Percentiles rank a stretch among this genome's conserved stretches.
Conservation (phyloP, 1,140 invertebrate genomes). For the Ceratosolen fusciceps region DNA sequence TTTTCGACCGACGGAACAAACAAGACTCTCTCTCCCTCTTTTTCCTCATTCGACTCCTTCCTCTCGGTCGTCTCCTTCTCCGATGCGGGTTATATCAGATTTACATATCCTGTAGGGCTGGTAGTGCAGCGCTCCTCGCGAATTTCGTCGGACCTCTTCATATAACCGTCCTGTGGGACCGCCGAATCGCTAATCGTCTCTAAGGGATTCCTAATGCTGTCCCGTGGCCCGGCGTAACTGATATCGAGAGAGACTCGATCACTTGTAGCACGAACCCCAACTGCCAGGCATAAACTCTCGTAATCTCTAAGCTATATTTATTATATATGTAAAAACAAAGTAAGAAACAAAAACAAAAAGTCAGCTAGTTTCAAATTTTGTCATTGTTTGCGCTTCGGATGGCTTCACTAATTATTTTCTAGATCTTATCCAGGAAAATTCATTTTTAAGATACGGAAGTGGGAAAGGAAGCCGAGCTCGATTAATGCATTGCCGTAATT, state of each 20-base stretch:
- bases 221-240: not conserved
- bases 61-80: not conserved
- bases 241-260: too few relatives aligned
- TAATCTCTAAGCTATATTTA: not conserved
- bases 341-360: too few relatives aligned
- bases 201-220: not conserved
- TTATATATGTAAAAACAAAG: not conserved
- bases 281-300: not conserved
- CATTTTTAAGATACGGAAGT: too few relatives aligned
- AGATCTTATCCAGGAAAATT: not conserved
- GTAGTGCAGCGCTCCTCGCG: conserved; percentile 56
- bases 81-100: conserved; percentile 49
- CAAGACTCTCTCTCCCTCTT: conserved; percentile 1
- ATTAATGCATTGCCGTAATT: too few relatives aligned
- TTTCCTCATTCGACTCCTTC: too few relatives aligned
- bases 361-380: too few relatives aligned
- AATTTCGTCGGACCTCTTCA: conserved; percentile 31
- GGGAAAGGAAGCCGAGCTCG: too few relatives aligned
- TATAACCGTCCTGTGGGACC: conserved; percentile 60
- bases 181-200: conserved; percentile 59
- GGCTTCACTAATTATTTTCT: too few relatives aligned
- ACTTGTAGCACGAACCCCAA: too few relatives aligned
- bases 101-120: conserved; percentile 65
- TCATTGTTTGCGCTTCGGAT: not conserved
- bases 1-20: conserved; percentile 33